Evolutionary conservation across 2,888 invertebrate genomes (phyloP).

Genomic region (Pelosia muscerda): DNA sequence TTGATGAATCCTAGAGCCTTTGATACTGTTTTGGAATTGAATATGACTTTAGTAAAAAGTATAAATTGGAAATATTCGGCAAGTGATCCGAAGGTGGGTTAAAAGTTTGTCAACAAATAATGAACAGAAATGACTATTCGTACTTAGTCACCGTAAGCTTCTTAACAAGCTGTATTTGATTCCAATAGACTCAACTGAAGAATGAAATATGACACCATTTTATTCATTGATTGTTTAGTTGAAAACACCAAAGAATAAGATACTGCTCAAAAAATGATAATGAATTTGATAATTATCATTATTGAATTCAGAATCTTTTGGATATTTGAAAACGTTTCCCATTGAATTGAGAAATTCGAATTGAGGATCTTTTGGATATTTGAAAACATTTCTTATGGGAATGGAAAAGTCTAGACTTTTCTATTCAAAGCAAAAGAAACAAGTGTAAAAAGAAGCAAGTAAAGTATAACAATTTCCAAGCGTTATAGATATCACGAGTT

Average conservation of each 20-base stretch:
- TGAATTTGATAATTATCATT: too few species aligned
- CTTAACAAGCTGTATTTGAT: neutral
- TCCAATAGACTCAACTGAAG: neutral
- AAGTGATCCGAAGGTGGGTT: neutral
- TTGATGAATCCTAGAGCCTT: neutral
- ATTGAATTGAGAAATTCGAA: neutral
- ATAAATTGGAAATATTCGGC: slow-evolving; percentile 3
- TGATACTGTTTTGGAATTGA: neutral
- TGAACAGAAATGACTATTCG: neutral
- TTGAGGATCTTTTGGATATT: neutral
- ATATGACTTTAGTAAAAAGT: neutral
- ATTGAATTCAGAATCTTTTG: too few species aligned
- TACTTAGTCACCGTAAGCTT: neutral
- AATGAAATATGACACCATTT: neutral
- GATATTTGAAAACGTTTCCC: neutral
- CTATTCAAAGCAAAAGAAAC: too few species aligned
- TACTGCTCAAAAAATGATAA: too few species aligned
- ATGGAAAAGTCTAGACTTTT: neutral
- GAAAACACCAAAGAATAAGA: too few species aligned
- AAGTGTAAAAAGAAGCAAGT: neutral
- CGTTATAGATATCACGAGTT: neutral
- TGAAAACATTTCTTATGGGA: neutral
- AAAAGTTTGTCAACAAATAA: neutral
- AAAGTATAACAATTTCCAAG: neutral
- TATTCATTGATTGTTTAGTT: neutral